Evolutionary conservation across 2,888 invertebrate genomes (phyloP), one percentile per base, ranked within the genome.

Genomic region (Andricus quercusramuli): DNA sequence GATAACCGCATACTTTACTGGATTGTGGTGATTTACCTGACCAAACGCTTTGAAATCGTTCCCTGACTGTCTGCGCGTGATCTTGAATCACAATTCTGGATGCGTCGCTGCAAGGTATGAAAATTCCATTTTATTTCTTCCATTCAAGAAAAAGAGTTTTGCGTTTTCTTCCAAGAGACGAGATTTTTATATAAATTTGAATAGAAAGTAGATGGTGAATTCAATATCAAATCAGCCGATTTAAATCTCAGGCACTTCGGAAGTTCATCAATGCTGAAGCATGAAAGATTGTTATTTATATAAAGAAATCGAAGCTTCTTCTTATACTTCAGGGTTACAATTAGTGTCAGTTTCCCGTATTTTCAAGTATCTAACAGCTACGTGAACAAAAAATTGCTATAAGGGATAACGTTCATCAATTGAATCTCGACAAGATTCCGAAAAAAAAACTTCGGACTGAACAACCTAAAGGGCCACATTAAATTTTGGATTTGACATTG

Each of bases 1-100:
- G 85, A 86, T 88, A 78, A 85, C 80, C 11, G 83, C 76, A 79
- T 80, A 79, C 84, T 80, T 86, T 82, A 82, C 83, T 82, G 84
- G 85, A 83, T 81, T 86, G 68, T 66, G 83, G 82, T 88, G 86
- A 87, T 87, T 87, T 83, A 80, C 82, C 86, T 82, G 85, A 79
- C 83, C 84, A 80, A 85, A 87, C 83, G 87, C 79, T 83, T 79
- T 67, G 81, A 85, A 86, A 89, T 89, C 87, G 88, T 86, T 86
- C 83, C 77, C 84, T 84, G 80, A 83, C 83, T 79, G 81, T 84
- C 81, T 81, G 77, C 82, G 79, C 82, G 77, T 65, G 77, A 79
- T 74, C 32, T 74, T 74, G 56, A 74, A 74, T 56, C 56, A 74
- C 32, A 74, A 74, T 74, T 29, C 22, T 29, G 17, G 29, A 51